phyloP scores from a whole-genome alignment of 2,113 vertebrate genomes.

The Telmatochromis bifrenatus region DNA sequence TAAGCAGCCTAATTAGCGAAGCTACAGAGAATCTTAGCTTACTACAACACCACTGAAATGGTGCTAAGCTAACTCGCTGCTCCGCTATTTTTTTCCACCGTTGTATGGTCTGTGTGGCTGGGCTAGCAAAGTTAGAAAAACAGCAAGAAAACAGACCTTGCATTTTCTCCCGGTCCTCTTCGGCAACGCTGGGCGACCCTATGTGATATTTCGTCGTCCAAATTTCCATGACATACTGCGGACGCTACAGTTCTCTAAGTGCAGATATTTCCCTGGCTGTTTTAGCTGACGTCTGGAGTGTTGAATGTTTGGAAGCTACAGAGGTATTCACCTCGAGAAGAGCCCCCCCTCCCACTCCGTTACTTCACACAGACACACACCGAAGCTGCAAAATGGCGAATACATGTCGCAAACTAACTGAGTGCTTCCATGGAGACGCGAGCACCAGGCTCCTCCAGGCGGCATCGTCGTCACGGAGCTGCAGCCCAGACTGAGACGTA shows the following conservation, averaged over 20 bases:
- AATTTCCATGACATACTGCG: constrained; percentile 1
- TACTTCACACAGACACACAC: constrained; percentile 5
- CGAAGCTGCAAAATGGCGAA: constrained; percentile 75
- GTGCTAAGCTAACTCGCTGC: constrained; percentile 20
- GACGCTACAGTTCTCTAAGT: not conserved
- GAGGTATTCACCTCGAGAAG: constrained; percentile 23
- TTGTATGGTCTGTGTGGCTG: not conserved
- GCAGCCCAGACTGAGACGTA: not conserved
- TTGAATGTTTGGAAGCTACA: constrained; percentile 28
- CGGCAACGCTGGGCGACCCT: constrained; percentile 4
- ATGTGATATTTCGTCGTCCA: not conserved
- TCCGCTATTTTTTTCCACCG: not conserved
- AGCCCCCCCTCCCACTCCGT: not conserved
- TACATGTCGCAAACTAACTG: constrained; percentile 71
- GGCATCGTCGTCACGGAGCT: not conserved
- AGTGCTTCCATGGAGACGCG: constrained; percentile 77
- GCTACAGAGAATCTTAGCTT: not conserved
- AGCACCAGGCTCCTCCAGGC: constrained; percentile 5
- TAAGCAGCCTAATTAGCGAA: not conserved
- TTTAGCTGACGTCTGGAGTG: not conserved
- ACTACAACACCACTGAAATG: not conserved
- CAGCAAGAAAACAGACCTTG: constrained; percentile 32
- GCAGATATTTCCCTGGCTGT: not conserved
- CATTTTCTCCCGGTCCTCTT: not conserved
- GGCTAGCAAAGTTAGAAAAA: constrained; percentile 56